These are phyloP conservation scores for Stigmatopora argus DNA, from an alignment of 2,113 vertebrate genomes.

Conservation along the genomic window DNA sequence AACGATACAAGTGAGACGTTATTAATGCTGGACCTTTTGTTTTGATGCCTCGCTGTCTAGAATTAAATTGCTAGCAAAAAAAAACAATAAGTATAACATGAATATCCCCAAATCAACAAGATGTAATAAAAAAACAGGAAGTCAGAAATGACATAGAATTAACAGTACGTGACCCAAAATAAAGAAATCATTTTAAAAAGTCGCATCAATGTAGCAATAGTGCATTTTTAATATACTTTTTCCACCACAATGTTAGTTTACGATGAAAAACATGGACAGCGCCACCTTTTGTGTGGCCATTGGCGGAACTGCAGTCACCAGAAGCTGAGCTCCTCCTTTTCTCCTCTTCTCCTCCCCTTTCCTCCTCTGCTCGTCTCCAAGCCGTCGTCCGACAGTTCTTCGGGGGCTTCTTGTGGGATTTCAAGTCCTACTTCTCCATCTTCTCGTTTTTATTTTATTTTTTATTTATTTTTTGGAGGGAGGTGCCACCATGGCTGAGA, in stretches of 20 bases:
- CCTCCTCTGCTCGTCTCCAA: not conserved
- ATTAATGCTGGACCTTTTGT: not conserved
- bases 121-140: no score
- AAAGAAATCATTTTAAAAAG: not conserved
- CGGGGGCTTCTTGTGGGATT: not conserved
- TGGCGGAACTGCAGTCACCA: not conserved
- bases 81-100: no score
- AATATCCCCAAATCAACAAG: no score
- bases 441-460: not conserved
- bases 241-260: not conserved
- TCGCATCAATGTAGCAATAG: not conserved
- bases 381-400: not conserved
- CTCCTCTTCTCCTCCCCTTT: not conserved
- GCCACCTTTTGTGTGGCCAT: not conserved
- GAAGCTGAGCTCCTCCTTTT: not conserved
- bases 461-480: not conserved
- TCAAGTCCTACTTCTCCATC: not conserved
- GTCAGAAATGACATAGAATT: no score
- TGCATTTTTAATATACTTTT: not conserved
- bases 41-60: not conserved
- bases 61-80: no score
- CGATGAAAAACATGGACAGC: not conserved
- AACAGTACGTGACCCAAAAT: no score
- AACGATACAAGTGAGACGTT: not conserved
- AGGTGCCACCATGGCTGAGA: slow-evolving; percentile 58